These are phyloP conservation scores for Bombus soroeensis DNA, from an alignment of 1,140 invertebrate genomes.

Conservation along the genomic window DNA sequence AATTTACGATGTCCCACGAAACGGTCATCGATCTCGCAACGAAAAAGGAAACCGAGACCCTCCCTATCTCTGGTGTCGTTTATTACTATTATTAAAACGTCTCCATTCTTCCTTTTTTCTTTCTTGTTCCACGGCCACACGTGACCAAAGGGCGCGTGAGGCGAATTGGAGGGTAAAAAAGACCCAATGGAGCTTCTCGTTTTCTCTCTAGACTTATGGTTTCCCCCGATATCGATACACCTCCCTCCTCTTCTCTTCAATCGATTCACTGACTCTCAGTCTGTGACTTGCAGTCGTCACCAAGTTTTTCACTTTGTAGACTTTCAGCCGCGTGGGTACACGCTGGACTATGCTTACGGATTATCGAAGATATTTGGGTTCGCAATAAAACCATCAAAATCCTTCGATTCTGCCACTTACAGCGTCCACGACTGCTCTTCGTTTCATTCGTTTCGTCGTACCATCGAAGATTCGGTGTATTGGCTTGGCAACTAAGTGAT, in stretches of 20 bases:
- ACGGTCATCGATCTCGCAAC: conserved; percentile 1
- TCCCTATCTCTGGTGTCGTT: conserved; percentile 10
- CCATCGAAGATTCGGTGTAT: too few relatives aligned
- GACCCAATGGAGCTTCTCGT: conserved; percentile 29
- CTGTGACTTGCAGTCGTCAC: background rate
- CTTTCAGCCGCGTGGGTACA: too few relatives aligned
- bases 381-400: too few relatives aligned
- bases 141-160: conserved; percentile 32
- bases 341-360: too few relatives aligned
- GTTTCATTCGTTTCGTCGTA: too few relatives aligned
- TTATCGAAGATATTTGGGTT: too few relatives aligned
- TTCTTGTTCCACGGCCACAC: background rate
- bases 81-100: conserved; percentile 43
- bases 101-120: background rate
- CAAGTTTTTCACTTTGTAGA: too few relatives aligned
- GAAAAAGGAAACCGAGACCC: background rate
- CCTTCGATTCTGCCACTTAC: too few relatives aligned
- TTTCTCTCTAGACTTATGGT: conserved; percentile 32
- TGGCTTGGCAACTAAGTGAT: too few relatives aligned
- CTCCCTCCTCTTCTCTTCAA: background rate
- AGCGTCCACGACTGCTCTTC: too few relatives aligned
- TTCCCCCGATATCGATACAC: conserved; percentile 21
- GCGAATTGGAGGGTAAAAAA: conserved; percentile 24
- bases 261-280: conserved; percentile 1
- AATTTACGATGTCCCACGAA: conserved; percentile 21